Percentiles rank a stretch among this genome's conserved stretches.
Evolutionary conservation across 2,888 invertebrate species (phyloP).

Genomic region (Meiosimyza platycephala): DNA sequence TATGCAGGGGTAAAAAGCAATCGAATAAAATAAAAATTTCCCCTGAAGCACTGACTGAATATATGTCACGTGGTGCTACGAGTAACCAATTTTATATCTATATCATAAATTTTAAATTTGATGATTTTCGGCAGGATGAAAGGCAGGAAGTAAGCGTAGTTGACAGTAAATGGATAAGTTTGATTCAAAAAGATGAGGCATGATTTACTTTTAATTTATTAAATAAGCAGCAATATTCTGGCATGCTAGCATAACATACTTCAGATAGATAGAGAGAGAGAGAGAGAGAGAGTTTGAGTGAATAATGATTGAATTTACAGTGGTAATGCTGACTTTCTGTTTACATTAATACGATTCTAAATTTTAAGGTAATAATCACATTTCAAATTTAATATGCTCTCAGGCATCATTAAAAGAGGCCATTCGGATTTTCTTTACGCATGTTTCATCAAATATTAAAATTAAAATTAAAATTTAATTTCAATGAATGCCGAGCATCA

Average conservation of each 20-base stretch:
- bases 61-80: slow-evolving; percentile 6
- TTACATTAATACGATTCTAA: too few relatives aligned
- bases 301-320: neutral
- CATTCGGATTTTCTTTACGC: too few relatives aligned
- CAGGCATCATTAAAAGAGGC: too few relatives aligned
- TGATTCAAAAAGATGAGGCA: neutral
- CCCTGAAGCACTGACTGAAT: neutral
- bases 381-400: too few relatives aligned
- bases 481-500: too few relatives aligned
- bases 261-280: neutral
- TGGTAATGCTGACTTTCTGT: neutral
- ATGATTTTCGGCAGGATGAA: too few relatives aligned
- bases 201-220: slow-evolving; percentile 10
- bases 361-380: too few relatives aligned
- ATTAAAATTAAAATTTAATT: too few relatives aligned
- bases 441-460: too few relatives aligned
- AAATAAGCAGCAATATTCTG: neutral
- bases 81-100: neutral
- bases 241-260: too few relatives aligned
- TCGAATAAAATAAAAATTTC: neutral
- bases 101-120: too few relatives aligned
- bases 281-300: neutral
- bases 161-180: neutral
- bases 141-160: too few relatives aligned
- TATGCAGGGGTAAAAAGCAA: slow-evolving; percentile 50